A percentile compares a stretch with the other conserved stretches of the same genome.
These are phyloP conservation scores for Amorpha juglandis DNA, from an alignment of 2,888 invertebrate species.

Conservation along the genomic window DNA sequence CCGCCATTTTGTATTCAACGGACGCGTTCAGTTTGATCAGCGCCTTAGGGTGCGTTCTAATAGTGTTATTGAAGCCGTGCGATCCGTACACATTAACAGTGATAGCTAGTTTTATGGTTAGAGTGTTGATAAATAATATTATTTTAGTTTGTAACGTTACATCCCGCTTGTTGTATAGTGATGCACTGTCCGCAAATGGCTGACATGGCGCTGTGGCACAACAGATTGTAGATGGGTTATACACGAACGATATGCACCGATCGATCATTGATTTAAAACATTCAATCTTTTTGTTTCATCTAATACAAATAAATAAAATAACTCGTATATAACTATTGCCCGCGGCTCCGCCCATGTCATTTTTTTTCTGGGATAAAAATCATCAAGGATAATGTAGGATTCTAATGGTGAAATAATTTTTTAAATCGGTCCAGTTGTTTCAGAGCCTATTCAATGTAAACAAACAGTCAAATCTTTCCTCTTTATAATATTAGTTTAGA, in stretches of 20 bases:
- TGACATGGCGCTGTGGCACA: conserved; percentile 51
- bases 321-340: no score
- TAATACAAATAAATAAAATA: no score
- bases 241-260: conserved; percentile 20
- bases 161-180: conserved; percentile 44
- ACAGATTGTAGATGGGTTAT: conserved; percentile 48
- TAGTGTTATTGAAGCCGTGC: conserved; percentile 70
- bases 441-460: no score
- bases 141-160: conserved; percentile 63
- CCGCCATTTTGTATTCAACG: conserved; percentile 59
- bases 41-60: conserved; percentile 56
- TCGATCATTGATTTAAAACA: not conserved
- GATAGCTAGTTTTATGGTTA: conserved; percentile 71
- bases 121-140: conserved; percentile 66
- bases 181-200: conserved; percentile 26
- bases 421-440: no score
- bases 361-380: no score
- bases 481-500: no score
- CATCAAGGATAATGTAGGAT: no score
- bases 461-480: no score
- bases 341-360: no score
- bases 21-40: conserved; percentile 51
- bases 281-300: no score
- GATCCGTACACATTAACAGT: conserved; percentile 73
- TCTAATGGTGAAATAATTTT: no score